Evolutionary conservation across 1,140 invertebrate species (phyloP), one percentile per base, ranked within the genome.

Genomic region (Pogonomyrmex californicus): DNA sequence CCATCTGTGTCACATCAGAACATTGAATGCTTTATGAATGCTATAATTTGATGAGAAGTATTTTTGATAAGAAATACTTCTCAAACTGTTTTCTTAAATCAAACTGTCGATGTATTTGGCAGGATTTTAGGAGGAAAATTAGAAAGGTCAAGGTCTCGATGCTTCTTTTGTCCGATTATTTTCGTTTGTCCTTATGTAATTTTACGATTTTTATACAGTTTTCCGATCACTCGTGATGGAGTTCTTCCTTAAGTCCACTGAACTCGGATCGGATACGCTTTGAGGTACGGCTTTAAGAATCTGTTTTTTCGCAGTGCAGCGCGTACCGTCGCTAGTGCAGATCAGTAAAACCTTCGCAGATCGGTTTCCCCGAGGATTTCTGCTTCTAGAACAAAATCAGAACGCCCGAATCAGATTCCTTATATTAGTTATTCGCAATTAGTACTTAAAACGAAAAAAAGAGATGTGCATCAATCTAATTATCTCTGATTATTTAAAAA

Each of bases 331-430:
- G 90, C 83, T 94, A 95, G 86, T 94, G 94, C 79, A 95, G 92
- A 93, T 95, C 94, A 79, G 94, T 95, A 91, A 95, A 95, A 92
- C 93, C 94, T 85, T 94, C 94, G 87, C 94, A 95, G 90, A 95
- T 95, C 79, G 94, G 92, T 93, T 95, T 95, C 86, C 92, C 94
- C 75, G 94, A 94, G 86, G 93, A 94, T 93, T 94, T 94, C 90
- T 95, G 94, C 92, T 94, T 94, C 94, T 95, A 92, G 90, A 95
- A 95, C 91, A 94, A 89, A 94, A 93, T 23, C 76, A 91, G 91
- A 91, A 88, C 87, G 47, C 89, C 88, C 85, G 85, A 62, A 60
- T 90, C 56, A 90, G 86, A 88, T 86, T 88, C 73, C 66, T 63
- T 58, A 85, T n/a, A 47, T 85, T 38, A 60, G 44, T 83, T n/a